Conservation (phyloP, 2,113 vertebrate species). For the Chionodraco myersi region DNA sequence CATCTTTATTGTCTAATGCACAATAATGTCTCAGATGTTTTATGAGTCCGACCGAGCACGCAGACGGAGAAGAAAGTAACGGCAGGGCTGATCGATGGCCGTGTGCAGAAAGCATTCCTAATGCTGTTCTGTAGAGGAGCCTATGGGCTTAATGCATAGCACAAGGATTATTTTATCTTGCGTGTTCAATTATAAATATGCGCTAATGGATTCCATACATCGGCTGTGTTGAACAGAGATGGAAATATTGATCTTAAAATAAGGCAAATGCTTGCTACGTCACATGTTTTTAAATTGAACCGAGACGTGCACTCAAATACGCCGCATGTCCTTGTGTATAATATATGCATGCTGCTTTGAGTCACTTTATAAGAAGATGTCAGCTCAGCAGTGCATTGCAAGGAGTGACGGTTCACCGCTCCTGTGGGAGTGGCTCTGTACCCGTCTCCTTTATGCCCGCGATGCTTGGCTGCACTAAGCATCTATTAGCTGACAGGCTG, state of each 20-base stretch:
- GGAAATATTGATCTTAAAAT: not conserved
- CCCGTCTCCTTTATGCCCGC: constrained; percentile 49
- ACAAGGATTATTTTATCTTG: constrained; percentile 16
- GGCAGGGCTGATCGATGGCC: constrained; percentile 71
- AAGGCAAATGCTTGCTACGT: not conserved
- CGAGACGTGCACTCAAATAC: not conserved
- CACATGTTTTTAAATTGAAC: not conserved
- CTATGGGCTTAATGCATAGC: constrained; percentile 40
- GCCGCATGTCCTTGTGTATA: not conserved
- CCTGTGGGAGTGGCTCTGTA: constrained; percentile 40
- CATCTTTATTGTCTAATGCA: constrained; percentile 79
- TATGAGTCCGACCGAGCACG: constrained; percentile 69
- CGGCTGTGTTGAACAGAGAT: constrained; percentile 36
- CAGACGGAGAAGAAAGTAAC: constrained; percentile 73
- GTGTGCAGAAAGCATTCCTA: constrained; percentile 43
- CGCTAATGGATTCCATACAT: not conserved
- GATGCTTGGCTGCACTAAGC: constrained; percentile 55
- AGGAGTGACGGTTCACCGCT: constrained; percentile 18
- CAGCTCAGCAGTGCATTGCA: constrained; percentile 37
- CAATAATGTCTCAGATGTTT: constrained; percentile 75
- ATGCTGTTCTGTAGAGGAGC: constrained; percentile 45
- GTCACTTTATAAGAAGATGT: constrained; percentile 29
- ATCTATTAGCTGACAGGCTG: too few species aligned
- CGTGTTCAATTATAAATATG: constrained; percentile 46
- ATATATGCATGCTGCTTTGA: constrained; percentile 3